phyloP scores from a whole-genome alignment of 2,888 invertebrate genomes.

The Chrysolina americana region DNA sequence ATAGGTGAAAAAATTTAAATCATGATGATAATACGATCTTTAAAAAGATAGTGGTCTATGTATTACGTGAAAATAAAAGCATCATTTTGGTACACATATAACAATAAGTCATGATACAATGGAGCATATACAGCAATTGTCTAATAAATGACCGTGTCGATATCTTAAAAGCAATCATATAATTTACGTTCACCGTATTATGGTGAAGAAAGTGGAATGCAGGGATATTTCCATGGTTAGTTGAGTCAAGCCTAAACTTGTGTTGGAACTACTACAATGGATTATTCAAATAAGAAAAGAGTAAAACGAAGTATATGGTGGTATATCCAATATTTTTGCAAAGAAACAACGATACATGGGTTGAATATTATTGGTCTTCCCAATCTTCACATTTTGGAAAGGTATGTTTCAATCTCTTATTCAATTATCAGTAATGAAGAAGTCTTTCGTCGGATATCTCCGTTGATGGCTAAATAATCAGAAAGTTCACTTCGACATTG shows the following conservation, averaged over 20 bases:
- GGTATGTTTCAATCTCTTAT: slow-evolving; percentile 48
- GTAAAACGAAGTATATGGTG: slow-evolving; percentile 31
- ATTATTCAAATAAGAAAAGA: not conserved
- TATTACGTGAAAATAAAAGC: too few species aligned
- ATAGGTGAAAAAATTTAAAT: too few species aligned
- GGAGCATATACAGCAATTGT: too few species aligned
- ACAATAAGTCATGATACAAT: too few species aligned
- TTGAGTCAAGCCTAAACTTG: not conserved
- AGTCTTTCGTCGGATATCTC: too few species aligned
- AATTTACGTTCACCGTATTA: not conserved
- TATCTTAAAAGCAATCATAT: slow-evolving; percentile 33
- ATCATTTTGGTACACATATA: too few species aligned
- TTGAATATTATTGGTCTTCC: slow-evolving; percentile 56
- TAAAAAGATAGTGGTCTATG: too few species aligned
- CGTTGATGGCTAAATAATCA: too few species aligned
- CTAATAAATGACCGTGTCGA: not conserved
- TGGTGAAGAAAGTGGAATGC: too few species aligned
- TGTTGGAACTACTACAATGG: not conserved
- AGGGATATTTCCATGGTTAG: not conserved
- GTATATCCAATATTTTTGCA: slow-evolving; percentile 45
- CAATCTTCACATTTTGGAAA: slow-evolving; percentile 56
- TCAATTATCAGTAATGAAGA: not conserved
- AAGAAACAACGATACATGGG: slow-evolving; percentile 65
- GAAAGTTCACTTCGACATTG: too few species aligned
- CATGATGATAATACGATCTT: too few species aligned